These are phyloP conservation scores for Rhamphomyia laevipes DNA, from an alignment of 2,888 invertebrate genomes.

Conservation along the genomic window DNA sequence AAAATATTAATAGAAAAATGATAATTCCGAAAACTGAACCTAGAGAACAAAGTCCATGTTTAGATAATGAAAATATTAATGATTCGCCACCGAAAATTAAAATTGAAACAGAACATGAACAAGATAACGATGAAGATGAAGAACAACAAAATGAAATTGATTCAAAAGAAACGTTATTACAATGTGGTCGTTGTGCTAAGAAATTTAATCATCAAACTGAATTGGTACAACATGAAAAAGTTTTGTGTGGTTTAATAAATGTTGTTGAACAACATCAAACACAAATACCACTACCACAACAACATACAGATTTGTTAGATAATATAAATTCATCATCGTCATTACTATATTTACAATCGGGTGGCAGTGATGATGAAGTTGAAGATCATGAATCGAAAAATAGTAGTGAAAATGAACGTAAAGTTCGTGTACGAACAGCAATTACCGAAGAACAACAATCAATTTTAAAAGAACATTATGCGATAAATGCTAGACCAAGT, in stretches of 20 bases:
- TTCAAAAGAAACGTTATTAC: conserved; percentile 23
- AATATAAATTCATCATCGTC: conserved; percentile 14
- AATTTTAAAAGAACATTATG: conserved; percentile 79
- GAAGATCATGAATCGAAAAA: conserved; percentile 35
- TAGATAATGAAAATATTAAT: conserved; percentile 33
- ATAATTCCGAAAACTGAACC: conserved; percentile 9
- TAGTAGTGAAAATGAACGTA: conserved; percentile 51
- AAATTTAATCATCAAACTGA: conserved; percentile 47
- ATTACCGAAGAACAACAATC: conserved; percentile 90
- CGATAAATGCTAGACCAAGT: conserved; percentile 83
- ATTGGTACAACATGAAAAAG: conserved; percentile 61
- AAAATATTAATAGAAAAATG: conserved; percentile 10
- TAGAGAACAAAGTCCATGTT: conserved; percentile 44
- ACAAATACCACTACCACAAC: conserved; percentile 45
- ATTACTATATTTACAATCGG: conserved; percentile 33
- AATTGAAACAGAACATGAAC: conserved; percentile 15
- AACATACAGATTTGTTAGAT: conserved; percentile 25
- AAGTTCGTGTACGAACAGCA: conserved; percentile 84
- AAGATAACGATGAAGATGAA: conserved; percentile 8
- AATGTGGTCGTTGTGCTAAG: conserved; percentile 48
- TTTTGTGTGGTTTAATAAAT: conserved; percentile 41
- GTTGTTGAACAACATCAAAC: conserved; percentile 55
- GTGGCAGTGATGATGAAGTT: conserved; percentile 50
- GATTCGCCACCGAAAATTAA: conserved; percentile 13
- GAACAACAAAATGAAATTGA: conserved; percentile 26